These are phyloP conservation scores for Amphimedon queenslandica DNA, from an alignment of 37 sponge, comb jelly and placozoan species.

Conservation along the genomic window DNA sequence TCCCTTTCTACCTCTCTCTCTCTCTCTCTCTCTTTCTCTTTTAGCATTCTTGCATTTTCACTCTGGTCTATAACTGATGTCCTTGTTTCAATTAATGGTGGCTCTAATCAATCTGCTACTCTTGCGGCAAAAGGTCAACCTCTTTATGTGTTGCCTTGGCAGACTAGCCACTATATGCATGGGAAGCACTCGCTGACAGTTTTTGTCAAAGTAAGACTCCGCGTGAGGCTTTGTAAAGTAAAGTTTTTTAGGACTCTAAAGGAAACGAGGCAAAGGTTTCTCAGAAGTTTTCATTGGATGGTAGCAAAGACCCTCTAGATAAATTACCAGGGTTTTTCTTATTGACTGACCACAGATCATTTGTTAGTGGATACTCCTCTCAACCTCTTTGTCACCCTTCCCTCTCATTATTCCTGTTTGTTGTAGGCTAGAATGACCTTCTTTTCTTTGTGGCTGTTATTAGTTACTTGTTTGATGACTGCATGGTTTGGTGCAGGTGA, in stretches of 20 bases:
- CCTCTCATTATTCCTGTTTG: not conserved
- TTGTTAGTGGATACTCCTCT: conserved; percentile 33
- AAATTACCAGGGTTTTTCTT: conserved; percentile 41
- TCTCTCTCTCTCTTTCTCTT: not conserved
- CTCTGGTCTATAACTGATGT: conserved; percentile 44
- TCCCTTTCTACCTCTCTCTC: too few relatives aligned
- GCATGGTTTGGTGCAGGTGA: not conserved
- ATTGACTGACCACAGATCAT: conserved; percentile 42
- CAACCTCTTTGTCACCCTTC: not conserved
- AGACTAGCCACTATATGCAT: conserved; percentile 19
- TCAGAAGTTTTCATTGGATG: conserved; percentile 66
- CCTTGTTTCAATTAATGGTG: conserved; percentile 56
- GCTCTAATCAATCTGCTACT: conserved; percentile 4
- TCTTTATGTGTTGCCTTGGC: conserved; percentile 74
- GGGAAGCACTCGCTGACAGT: conserved; percentile 67
- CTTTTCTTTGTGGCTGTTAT: not conserved
- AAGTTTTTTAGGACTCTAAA: conserved; percentile 27
- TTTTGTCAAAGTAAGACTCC: conserved; percentile 26
- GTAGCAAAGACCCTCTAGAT: conserved; percentile 11
- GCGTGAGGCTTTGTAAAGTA: too few relatives aligned
- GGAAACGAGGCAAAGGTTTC: conserved; percentile 9
- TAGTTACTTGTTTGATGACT: not conserved
- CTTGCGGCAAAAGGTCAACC: conserved; percentile 26
- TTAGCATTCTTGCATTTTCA: conserved; percentile 73
- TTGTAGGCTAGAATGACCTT: not conserved